Evolutionary conservation across 2,888 invertebrate species (phyloP).

Genomic region (Tipula confusa): DNA sequence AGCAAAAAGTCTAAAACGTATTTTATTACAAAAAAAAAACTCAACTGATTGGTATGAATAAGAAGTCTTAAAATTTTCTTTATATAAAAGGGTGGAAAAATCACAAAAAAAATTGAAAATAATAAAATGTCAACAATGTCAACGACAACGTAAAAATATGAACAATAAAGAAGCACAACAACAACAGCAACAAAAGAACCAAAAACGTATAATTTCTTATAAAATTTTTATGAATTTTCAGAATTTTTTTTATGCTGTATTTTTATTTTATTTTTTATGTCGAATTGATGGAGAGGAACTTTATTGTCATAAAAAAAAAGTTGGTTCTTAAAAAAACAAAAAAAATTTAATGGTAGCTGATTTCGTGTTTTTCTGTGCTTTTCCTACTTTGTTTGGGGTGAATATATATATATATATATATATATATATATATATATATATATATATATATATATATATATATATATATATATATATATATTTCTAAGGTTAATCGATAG

Average conservation of each 20-base stretch:
- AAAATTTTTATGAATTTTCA: constrained; percentile 25
- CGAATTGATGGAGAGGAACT: constrained; percentile 3
- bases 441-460: no score
- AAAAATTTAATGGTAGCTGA: not conserved
- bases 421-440: no score
- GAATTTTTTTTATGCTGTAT: not conserved
- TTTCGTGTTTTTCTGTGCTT: not conserved
- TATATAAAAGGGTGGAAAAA: constrained; percentile 12
- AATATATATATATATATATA: no score
- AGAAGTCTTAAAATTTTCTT: not conserved
- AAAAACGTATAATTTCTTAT: constrained; percentile 25
- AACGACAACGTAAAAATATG: constrained; percentile 12
- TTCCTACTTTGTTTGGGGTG: not conserved
- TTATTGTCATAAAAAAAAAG: constrained; percentile 10
- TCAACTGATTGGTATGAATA: not conserved
- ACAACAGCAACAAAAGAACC: not conserved
- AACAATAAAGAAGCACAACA: constrained; percentile 13
- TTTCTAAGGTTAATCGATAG: constrained; percentile 12
- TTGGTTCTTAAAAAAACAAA: not conserved
- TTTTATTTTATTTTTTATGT: not conserved
- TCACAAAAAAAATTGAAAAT: not conserved
- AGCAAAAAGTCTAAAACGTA: not conserved
- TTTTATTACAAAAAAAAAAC: constrained; percentile 16
- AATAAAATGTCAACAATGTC: constrained; percentile 25
- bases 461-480: no score